Conservation (phyloP, 2,888 invertebrate species). For the Tubiluchus corallicola region DNA sequence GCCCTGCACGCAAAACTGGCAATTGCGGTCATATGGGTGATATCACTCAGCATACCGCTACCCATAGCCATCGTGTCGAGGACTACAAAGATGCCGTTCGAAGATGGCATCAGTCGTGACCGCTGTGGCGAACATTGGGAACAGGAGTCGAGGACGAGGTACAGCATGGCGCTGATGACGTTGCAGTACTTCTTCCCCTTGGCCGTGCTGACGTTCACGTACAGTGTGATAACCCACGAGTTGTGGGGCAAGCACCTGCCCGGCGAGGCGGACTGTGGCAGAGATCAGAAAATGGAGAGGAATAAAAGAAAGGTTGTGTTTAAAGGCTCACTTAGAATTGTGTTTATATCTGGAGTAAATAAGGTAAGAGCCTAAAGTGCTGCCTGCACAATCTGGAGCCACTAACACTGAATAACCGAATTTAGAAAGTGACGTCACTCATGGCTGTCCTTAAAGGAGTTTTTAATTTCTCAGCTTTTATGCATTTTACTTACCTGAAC, state of each 20-base stretch:
- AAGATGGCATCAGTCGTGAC: background rate
- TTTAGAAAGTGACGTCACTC: background rate
- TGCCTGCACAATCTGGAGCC: no score
- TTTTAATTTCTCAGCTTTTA: no score
- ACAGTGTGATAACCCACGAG: conserved; percentile 60
- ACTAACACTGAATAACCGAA: no score
- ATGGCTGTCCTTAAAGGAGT: no score
- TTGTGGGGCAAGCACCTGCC: conserved; percentile 74
- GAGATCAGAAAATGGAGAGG: conserved; percentile 61
- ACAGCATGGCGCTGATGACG: conserved; percentile 53
- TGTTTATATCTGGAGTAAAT: conserved; percentile 6
- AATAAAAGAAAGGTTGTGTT: conserved; percentile 62
- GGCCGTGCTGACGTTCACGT: conserved; percentile 58
- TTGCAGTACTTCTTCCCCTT: conserved; percentile 69
- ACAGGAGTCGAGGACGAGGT: conserved; percentile 24
- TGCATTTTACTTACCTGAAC: no score
- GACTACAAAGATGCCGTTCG: conserved; percentile 16
- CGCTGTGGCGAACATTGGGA: conserved; percentile 10
- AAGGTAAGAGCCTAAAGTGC: no score
- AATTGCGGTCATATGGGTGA: conserved; percentile 50
- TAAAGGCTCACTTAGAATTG: background rate
- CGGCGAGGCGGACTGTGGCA: conserved; percentile 62
- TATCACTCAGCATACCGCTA: conserved; percentile 55
- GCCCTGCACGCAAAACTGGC: conserved; percentile 48
- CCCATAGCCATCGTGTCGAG: conserved; percentile 58